Base-by-base conservation (phyloP, 2,797 vertebrate species). In the Aplochiton taeniatus region DNA sequence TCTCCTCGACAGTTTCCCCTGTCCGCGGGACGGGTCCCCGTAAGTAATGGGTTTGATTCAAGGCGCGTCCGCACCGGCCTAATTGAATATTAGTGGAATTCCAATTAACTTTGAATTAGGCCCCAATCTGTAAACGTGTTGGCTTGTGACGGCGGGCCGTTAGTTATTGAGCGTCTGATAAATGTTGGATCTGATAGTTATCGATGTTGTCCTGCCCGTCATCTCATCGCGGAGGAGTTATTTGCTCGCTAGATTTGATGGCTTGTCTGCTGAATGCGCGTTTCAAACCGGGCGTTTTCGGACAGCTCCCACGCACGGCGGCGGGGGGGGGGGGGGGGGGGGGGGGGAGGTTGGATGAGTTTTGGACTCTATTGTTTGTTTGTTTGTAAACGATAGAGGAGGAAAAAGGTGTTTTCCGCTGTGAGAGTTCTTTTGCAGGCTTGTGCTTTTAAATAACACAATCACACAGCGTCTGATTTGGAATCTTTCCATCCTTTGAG, bases 81-180 rank as follows among this genome's bases (percentile, higher is more conserved):
- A 81, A 83, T 74, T 76, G 72, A 81, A 78, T 84, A 80, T 87
- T 83, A 79, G 70, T 71, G 67, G 78, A 76, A 79, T 82, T 84
- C 72, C 84, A 85, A 82, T 87, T 81, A 81, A 85, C 65, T 80
- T 84, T 87, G 85, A 86, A 88, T 88, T 83, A 81, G 79, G 66
- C 73, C 74, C 77, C 78, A 83, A 84, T 85, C 77, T 84, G 79
- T 79, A 75, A n/a, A 66, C 76, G 68, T 85, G 80, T 80, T 76
- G 83, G 76, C 70, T 57, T 67, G 65, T 85, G 75, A 82, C 82
- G 78, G 80, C 74, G 66, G 59, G 50, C 69, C 73, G 74, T 65
- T 76, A n/a, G 68, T 85, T 82, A 88, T 86, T 85, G 83, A 88
- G 68, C 77, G 62, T 75, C 65, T 83, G 80, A 83, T 83, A 65